Percentiles rank a stretch among this genome's conserved stretches.
Conservation (phyloP, 2,113 vertebrate genomes). For the Gnathonemus longibarbis region DNA sequence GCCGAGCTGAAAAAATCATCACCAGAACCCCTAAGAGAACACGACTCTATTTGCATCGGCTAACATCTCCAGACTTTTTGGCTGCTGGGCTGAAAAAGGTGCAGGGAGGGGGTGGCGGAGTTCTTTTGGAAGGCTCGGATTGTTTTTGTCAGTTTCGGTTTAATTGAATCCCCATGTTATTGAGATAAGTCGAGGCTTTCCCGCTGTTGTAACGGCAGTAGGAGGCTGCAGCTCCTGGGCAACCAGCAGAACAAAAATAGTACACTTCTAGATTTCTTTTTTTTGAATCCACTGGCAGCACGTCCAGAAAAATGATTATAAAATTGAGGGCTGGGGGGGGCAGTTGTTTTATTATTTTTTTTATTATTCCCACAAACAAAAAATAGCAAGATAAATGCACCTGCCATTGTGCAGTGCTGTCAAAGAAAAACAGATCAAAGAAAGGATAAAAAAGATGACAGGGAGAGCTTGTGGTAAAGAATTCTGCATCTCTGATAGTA, state of each 20-base stretch:
- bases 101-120: not conserved
- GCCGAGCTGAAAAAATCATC: not conserved
- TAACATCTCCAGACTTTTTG: not conserved
- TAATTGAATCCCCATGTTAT: conserved; percentile 14
- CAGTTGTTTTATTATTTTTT: not conserved
- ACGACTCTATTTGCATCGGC: not conserved
- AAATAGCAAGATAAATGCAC: not conserved
- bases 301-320: not conserved
- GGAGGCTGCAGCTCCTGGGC: not conserved
- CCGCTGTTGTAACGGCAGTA: not conserved
- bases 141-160: not conserved
- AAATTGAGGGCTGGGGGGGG: not conserved
- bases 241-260: conserved; percentile 11
- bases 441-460: conserved; percentile 3
- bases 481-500: not conserved
- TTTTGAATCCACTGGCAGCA: not conserved
- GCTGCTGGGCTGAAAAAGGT: not conserved
- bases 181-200: not conserved
- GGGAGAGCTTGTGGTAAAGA: not conserved
- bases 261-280: not conserved
- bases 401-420: not conserved
- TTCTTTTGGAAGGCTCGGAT: not conserved
- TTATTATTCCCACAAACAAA: not conserved
- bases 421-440: conserved; percentile 10
- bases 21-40: not conserved